These are phyloP conservation scores for Chrysopilus asiliformis DNA, from an alignment of 2,888 invertebrate species.

Conservation along the genomic window DNA sequence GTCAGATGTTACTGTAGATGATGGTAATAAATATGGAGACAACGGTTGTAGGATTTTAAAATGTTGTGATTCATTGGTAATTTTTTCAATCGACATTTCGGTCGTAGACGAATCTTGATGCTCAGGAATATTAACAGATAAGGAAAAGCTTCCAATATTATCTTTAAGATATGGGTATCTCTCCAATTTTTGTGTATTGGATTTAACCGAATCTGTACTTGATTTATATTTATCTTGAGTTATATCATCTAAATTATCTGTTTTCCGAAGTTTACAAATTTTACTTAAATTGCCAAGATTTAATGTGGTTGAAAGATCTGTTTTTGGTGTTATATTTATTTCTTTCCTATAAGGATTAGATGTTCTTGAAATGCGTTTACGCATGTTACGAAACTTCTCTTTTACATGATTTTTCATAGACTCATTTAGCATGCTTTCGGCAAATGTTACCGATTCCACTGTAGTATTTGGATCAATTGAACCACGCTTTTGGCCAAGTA, in stretches of 20 bases:
- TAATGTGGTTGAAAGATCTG: constrained; percentile 6
- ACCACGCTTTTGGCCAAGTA: constrained; percentile 20
- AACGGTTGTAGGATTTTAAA: too few relatives aligned
- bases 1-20: too few relatives aligned
- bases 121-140: too few relatives aligned
- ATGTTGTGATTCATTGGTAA: too few relatives aligned
- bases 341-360: constrained; percentile 18
- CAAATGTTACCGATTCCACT: constrained; percentile 28
- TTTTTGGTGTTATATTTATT: constrained; percentile 12
- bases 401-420: constrained; percentile 31
- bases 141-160: too few relatives aligned
- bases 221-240: constrained; percentile 7
- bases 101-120: too few relatives aligned
- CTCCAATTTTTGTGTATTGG: too few relatives aligned
- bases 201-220: background rate
- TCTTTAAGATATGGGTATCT: too few relatives aligned
- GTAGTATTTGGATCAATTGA: constrained; percentile 28
- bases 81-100: too few relatives aligned
- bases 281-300: constrained; percentile 9
- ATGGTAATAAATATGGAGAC: too few relatives aligned
- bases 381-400: constrained; percentile 29
- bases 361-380: constrained; percentile 29
- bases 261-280: constrained; percentile 7
- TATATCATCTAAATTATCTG: constrained; percentile 7
- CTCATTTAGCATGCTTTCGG: constrained; percentile 31